Conservation (phyloP, 1,140 invertebrate genomes). For the Zaprionus capensis region DNA sequence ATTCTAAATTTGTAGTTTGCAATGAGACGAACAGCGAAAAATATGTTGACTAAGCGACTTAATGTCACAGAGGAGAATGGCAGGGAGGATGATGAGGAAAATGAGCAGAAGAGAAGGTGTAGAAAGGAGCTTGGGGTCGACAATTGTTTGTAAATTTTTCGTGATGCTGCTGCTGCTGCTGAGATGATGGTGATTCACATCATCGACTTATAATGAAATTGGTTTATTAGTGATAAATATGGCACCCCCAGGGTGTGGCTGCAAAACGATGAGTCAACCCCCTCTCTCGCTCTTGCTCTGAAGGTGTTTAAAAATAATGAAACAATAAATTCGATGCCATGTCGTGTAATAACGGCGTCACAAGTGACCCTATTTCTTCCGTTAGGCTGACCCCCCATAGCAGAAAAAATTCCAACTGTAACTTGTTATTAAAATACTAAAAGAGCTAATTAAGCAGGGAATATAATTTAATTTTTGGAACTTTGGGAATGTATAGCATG, state of each 20-base stretch:
- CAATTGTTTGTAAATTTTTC: constrained; percentile 53
- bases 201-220: constrained; percentile 72
- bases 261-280: constrained; percentile 48
- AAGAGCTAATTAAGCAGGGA: constrained; percentile 25
- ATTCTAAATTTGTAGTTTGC: constrained; percentile 77
- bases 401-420: background rate
- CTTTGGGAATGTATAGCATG: no score
- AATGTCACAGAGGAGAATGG: background rate
- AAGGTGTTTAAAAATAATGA: constrained; percentile 59
- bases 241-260: constrained; percentile 52
- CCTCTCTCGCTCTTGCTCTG: background rate
- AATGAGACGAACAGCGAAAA: constrained; percentile 66
- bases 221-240: constrained; percentile 77
- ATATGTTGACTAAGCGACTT: constrained; percentile 53
- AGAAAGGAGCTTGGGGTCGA: background rate
- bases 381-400: background rate
- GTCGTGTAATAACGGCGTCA: background rate
- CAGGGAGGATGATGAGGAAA: background rate
- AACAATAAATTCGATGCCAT: constrained; percentile 61
- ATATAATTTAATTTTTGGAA: constrained; percentile 15
- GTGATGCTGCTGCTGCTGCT: constrained; percentile 35
- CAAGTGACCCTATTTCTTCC: constrained; percentile 6
- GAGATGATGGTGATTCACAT: constrained; percentile 58
- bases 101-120: background rate
- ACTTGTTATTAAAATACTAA: constrained; percentile 24